phyloP scores from a whole-genome alignment of 2,888 invertebrate genomes.

The Lathronympha strigana region DNA sequence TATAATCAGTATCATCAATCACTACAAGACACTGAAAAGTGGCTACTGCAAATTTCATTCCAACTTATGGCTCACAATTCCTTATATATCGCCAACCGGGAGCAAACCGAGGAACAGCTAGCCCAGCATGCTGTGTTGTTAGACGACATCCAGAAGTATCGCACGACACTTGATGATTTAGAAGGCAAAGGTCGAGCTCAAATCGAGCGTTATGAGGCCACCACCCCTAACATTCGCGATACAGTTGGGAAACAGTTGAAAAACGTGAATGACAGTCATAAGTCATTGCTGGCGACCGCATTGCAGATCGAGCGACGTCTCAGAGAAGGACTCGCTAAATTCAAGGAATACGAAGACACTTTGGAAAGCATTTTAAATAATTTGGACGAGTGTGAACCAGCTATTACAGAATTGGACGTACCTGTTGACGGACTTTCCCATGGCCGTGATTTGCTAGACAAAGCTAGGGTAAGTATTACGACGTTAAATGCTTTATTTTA shows the following conservation, averaged over 20 bases:
- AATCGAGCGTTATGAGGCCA: slow-evolving; percentile 90
- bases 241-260: slow-evolving; percentile 93
- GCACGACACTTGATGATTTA: slow-evolving; percentile 91
- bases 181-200: slow-evolving; percentile 93
- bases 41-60: slow-evolving; percentile 97
- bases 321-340: slow-evolving; percentile 94
- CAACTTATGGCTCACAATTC: slow-evolving; percentile 98
- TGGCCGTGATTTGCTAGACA: slow-evolving; percentile 89
- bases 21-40: slow-evolving; percentile 97
- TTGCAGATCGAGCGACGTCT: slow-evolving; percentile 95
- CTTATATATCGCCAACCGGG: slow-evolving; percentile 94
- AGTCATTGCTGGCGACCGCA: slow-evolving; percentile 94
- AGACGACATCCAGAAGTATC: slow-evolving; percentile 92
- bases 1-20: slow-evolving; percentile 95
- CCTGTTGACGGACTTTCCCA: slow-evolving; percentile 90
- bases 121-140: slow-evolving; percentile 92
- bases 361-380: slow-evolving; percentile 93
- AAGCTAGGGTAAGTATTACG: slow-evolving; percentile 86
- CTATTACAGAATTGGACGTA: slow-evolving; percentile 90
- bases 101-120: slow-evolving; percentile 95
- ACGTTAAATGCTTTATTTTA: not conserved
- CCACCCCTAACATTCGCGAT: slow-evolving; percentile 89
- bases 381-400: slow-evolving; percentile 91
- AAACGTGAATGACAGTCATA: slow-evolving; percentile 97
- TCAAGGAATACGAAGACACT: slow-evolving; percentile 96